Base-by-base conservation (phyloP, 1,140 invertebrate species). In the Dendrolimus kikuchii region DNA sequence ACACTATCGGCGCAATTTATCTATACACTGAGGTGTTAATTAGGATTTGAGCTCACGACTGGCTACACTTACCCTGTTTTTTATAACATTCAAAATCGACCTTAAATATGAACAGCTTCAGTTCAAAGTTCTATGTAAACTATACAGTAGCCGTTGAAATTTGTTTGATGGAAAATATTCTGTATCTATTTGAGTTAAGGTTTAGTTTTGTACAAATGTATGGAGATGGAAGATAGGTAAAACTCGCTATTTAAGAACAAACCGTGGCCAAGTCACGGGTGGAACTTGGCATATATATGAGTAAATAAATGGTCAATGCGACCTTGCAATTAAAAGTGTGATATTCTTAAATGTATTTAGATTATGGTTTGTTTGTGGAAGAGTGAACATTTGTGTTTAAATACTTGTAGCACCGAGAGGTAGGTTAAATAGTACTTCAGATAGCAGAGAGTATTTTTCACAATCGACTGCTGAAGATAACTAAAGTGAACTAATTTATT, bases 11-110 rank as follows among this genome's bases (percentile, higher is more conserved):
- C 57, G 63, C 79, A 80, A 82, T 82, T 82, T 82, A 82, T 82
- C 79, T 80, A 71, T 69, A 73, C 68, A 69, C 68, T 53, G 61
- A 80, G 74, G 79, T 80, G 79, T 82, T 82, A 82, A 82, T 82
- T 82, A 82, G 77, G 65, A 72, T 75, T 75, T 73, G 72, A 75
- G 74, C 75, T 82, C 79, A 82, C 79, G 79, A 82, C 77, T 75
- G 71, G 23, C 1, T 23, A 23, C 23, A 23, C 23, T 23, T 23
- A 23, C 23, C 23, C 23, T 3, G 23, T 23, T 23, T 51, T 51
- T 51, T 4, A 51, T 44, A 44, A 38, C 50, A 23, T 45, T n/a
- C 10, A 9, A 40, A 50, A 9, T 39, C n/a, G 40, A 41, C 38
- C 10, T 50, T 23, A 23, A 23, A 23, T 23, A 1, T 2, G 23